Percentiles rank a stretch among this genome's conserved stretches.
phyloP scores from a whole-genome alignment of 2,888 invertebrate species.

The Leuctra nigra region DNA sequence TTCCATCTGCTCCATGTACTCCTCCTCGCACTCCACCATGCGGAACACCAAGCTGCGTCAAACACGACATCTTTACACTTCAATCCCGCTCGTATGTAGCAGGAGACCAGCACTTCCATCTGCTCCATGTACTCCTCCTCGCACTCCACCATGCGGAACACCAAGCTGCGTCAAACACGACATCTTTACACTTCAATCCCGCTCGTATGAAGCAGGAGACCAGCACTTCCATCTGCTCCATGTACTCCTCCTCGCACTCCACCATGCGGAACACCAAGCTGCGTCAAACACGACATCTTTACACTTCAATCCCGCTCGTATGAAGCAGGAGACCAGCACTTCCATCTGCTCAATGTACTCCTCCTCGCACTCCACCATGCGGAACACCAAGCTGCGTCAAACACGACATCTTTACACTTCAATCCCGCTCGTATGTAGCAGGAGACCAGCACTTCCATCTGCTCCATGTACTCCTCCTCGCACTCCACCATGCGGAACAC shows the following conservation, averaged over 20 bases:
- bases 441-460: slow-evolving; percentile 76
- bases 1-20: slow-evolving; percentile 87
- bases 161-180: slow-evolving; percentile 74
- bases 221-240: slow-evolving; percentile 79
- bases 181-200: too few relatives aligned
- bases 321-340: slow-evolving; percentile 78
- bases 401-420: too few relatives aligned
- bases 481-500: slow-evolving; percentile 89
- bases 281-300: slow-evolving; percentile 62
- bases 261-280: slow-evolving; percentile 87
- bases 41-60: slow-evolving; percentile 70
- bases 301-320: slow-evolving; percentile 80
- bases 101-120: slow-evolving; percentile 76
- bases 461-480: slow-evolving; percentile 88
- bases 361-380: slow-evolving; percentile 90
- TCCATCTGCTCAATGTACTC: slow-evolving; percentile 90
- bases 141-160: slow-evolving; percentile 87
- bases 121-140: slow-evolving; percentile 92
- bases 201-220: slow-evolving; percentile 80
- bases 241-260: slow-evolving; percentile 88
- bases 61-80: background rate
- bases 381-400: slow-evolving; percentile 64
- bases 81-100: too few relatives aligned
- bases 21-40: slow-evolving; percentile 91
- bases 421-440: slow-evolving; percentile 80